Base-by-base conservation (phyloP, 2,888 invertebrate genomes). In the Drosophila prostipennis region DNA sequence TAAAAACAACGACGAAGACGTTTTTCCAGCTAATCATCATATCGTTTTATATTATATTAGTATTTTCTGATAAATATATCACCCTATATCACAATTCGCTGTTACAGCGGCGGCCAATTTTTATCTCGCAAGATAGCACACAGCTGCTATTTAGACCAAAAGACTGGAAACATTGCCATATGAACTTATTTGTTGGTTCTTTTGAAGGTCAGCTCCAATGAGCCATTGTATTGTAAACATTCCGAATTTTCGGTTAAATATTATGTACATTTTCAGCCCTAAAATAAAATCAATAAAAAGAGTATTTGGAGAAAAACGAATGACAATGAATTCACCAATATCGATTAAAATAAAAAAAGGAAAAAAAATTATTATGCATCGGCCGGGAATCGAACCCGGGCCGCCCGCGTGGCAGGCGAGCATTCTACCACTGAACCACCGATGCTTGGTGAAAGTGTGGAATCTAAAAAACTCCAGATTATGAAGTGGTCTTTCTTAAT, bases 321-420 rank as follows among this genome's bases (percentile, higher is more conserved):
- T 26, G 6, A 6, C 5, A 6, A 26, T 6, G 2, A 26, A 6
- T 5, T 26, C 26, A 26, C 26, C 26, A 26, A 26, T 26, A 6
- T 26, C 6, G 5, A 6, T 26, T 26, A 1, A 26, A 26, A 26
- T 26, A 26, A 10, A 10, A 32, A 34, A 34, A 11, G 1, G 34
- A 6, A 45, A 45, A 46, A 48, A 32, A 48, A 5, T 32, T 1
- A 2, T 1, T 16, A 11, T 85, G 85, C 85, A 85, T 85, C 85
- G 88, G 88, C 85, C 88, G 88, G 89, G 85, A 85, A 85, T 85
- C 89, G 85, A 85, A 88, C 85, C 85, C 80, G 89, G 85, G 87
- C 84, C 85, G 87, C 84, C 89, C 89, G 85, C 85, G 84, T 88
- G 88, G 85, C 87, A 85, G 85, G 85, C 85, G 87, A 87, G 87